Evolutionary conservation across 2,888 invertebrate genomes (phyloP).

Genomic region (Criorhina ranunculi): DNA sequence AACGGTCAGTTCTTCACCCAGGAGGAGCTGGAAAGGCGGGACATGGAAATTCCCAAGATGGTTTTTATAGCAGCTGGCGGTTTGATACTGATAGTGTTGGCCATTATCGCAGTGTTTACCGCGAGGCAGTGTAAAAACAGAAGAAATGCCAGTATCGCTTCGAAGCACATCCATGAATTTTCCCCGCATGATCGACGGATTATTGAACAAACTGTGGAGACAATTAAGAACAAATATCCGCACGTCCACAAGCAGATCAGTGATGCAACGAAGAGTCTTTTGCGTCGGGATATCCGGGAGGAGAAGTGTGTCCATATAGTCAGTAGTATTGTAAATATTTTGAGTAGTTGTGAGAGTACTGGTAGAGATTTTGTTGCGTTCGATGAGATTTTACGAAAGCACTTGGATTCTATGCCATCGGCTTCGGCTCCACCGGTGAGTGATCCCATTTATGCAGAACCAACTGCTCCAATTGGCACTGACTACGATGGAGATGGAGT

Average conservation of each 20-base stretch:
- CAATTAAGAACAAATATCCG: slow-evolving; percentile 80
- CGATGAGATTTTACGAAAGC: slow-evolving; percentile 80
- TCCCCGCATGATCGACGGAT: slow-evolving; percentile 79
- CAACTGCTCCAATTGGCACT: slow-evolving; percentile 73
- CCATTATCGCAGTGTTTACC: slow-evolving; percentile 68
- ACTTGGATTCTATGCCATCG: slow-evolving; percentile 79
- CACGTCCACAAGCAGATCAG: slow-evolving; percentile 80
- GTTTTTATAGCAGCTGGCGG: slow-evolving; percentile 75
- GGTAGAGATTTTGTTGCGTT: slow-evolving; percentile 80
- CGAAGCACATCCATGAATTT: slow-evolving; percentile 79
- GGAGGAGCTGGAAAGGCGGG: slow-evolving; percentile 78
- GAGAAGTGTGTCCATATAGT: slow-evolving; percentile 80
- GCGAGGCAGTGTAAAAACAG: slow-evolving; percentile 63
- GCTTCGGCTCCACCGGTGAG: slow-evolving; percentile 77
- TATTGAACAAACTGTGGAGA: slow-evolving; percentile 79
- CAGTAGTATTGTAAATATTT: slow-evolving; percentile 79
- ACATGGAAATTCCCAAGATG: slow-evolving; percentile 73
- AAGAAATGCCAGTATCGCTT: slow-evolving; percentile 24
- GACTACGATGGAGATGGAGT: slow-evolving; percentile 52
- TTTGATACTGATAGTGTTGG: slow-evolving; percentile 58
- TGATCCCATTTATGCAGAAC: slow-evolving; percentile 81
- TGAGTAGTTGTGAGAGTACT: slow-evolving; percentile 79
- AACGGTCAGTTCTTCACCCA: slow-evolving; percentile 81
- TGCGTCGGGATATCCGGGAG: slow-evolving; percentile 79
- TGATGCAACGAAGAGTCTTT: slow-evolving; percentile 79